These are phyloP conservation scores for Chloropsis cyanopogon DNA, from an alignment of 2,113 vertebrate genomes.

Conservation along the genomic window DNA sequence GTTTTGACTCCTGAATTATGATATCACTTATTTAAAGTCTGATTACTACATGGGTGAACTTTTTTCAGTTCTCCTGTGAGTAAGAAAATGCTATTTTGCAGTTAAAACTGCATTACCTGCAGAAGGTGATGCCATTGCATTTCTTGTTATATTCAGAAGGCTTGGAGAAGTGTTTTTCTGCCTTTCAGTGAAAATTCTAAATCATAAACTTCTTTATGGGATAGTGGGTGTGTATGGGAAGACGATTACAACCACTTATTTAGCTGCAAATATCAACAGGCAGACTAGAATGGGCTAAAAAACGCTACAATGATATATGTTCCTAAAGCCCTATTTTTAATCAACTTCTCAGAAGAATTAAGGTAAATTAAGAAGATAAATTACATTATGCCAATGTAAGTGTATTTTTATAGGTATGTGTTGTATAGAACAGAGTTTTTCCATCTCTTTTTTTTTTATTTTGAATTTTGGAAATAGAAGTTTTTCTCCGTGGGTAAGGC, in stretches of 20 bases:
- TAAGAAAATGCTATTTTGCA: not conserved
- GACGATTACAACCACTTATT: not conserved
- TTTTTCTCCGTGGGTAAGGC: not conserved
- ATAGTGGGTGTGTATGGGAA: not conserved
- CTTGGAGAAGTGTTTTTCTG: not conserved
- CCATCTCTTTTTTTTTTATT: not conserved
- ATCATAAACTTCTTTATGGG: not conserved
- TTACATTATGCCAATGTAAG: fast-evolving
- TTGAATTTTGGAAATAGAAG: not conserved
- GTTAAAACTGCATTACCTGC: not conserved
- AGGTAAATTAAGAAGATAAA: not conserved
- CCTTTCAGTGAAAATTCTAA: not conserved
- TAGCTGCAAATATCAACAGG: not conserved
- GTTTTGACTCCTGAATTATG: not conserved
- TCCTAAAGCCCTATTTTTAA: not conserved
- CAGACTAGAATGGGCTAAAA: not conserved
- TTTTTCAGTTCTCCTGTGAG: not conserved
- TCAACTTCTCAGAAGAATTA: not conserved
- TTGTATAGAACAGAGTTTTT: not conserved
- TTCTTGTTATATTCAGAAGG: not conserved
- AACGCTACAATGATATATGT: fast-evolving
- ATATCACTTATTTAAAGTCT: not conserved
- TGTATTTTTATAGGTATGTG: not conserved
- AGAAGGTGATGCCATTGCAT: not conserved
- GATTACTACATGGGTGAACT: not conserved